phyloP scores from a whole-genome alignment of 2,888 invertebrate species.

The Eilema caniola region DNA sequence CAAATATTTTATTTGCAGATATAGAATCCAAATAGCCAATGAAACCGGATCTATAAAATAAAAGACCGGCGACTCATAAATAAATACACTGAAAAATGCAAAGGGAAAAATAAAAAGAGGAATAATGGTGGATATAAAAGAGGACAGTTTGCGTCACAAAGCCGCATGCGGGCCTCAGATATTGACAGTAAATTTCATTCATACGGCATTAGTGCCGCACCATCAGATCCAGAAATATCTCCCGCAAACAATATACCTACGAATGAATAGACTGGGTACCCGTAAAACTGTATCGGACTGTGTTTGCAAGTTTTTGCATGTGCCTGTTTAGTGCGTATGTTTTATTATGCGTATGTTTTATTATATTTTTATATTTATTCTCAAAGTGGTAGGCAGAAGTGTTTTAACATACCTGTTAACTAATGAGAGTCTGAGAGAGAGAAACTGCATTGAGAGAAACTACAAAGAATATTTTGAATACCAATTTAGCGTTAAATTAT shows the following conservation, averaged over 20 bases:
- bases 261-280: conserved; percentile 48
- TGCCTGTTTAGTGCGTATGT: too few species aligned
- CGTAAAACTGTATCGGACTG: conserved; percentile 6
- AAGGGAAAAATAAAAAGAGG: conserved; percentile 73
- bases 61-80: conserved; percentile 64
- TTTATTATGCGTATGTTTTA: too few species aligned
- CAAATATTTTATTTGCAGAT: conserved; percentile 36
- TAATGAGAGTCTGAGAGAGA: too few species aligned
- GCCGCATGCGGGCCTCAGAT: conserved; percentile 86
- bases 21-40: conserved; percentile 52
- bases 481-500: too few species aligned
- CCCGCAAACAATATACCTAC: conserved; percentile 60
- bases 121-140: conserved; percentile 82
- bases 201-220: conserved; percentile 86
- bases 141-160: conserved; percentile 85
- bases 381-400: too few species aligned
- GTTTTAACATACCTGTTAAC: too few species aligned
- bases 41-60: conserved; percentile 62
- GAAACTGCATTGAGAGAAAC: too few species aligned
- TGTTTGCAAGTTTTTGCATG: neutral
- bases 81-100: conserved; percentile 77
- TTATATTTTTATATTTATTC: too few species aligned
- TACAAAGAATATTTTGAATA: too few species aligned
- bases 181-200: conserved; percentile 88
- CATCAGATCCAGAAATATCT: conserved; percentile 83